A percentile compares a stretch with the other conserved stretches of the same genome.
phyloP scores from a whole-genome alignment of 1,140 invertebrate species.

The Melanaphis sacchari region DNA sequence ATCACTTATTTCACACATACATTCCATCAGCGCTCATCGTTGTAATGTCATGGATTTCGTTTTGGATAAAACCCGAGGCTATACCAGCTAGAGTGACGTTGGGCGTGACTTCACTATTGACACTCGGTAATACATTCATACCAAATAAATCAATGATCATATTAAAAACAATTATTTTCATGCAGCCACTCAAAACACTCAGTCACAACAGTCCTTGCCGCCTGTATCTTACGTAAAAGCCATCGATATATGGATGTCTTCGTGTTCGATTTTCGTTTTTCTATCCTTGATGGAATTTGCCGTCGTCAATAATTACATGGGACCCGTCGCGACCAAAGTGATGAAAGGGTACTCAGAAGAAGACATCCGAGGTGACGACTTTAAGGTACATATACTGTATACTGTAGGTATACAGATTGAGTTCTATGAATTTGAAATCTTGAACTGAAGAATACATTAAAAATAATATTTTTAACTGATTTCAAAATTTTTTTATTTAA shows the following conservation, averaged over 20 bases:
- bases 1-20: constrained; percentile 90
- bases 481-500: too few species aligned
- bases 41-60: constrained; percentile 92
- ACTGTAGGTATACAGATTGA: too few species aligned
- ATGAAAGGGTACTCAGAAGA: constrained; percentile 92
- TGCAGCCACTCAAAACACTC: constrained; percentile 85
- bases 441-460: too few species aligned
- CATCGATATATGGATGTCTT: constrained; percentile 93
- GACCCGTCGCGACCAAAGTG: constrained; percentile 82
- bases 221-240: constrained; percentile 91
- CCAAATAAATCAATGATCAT: neutral
- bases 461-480: too few species aligned
- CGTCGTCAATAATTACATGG: constrained; percentile 91
- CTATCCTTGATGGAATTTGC: constrained; percentile 92
- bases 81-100: constrained; percentile 82
- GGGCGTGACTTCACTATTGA: constrained; percentile 83
- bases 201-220: constrained; percentile 87
- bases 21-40: constrained; percentile 89
- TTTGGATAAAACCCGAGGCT: constrained; percentile 92
- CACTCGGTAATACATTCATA: constrained; percentile 69
- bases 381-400: constrained; percentile 70
- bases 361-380: constrained; percentile 76
- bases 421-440: too few species aligned
- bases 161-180: constrained; percentile 1
- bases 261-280: constrained; percentile 91